Base-by-base conservation (phyloP, 2,888 invertebrate genomes). In the Leucoptera coffeella region DNA sequence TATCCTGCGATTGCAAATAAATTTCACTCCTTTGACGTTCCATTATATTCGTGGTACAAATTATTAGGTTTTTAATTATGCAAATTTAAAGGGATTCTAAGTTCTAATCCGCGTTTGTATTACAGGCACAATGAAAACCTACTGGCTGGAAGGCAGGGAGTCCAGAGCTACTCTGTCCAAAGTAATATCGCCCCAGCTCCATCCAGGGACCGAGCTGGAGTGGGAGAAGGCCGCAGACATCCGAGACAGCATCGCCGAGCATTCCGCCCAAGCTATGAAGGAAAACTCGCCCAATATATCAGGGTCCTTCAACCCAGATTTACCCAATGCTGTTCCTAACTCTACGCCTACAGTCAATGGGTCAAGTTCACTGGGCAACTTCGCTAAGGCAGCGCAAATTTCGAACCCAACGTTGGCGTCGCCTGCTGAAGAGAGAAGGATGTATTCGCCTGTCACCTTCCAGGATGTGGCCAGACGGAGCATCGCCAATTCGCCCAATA, bases 381-480 rank as follows among this genome's bases (percentile, higher is more conserved):
- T 17, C 6, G 17, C 17, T 6, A 17, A 36, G 20, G 29, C 12
- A 12, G 32, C 36, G 19, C n/a, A n/a, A n/a, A n/a, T n/a, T n/a
- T 30, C 33, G 11, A 33, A 40, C 20, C 38, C 60, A 20, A 45
- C 43, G 1, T 51, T 57, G 40, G 61, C 48, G 34, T 64, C 67
- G 33, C 67, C 64, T 1, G 50, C 49, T n/a, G 82, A 84, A 38
- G 80, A 82, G 30, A 72, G 80, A 39, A 71, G 82, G 27, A 80
- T 83, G 35, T 89, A 89, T 50, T 87, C 88, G 0, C 89, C 89
- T 0, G 84, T 89, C 11, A 89, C 87, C 1, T 87, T 88, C 42
- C 82, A 87, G 44, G 88, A 88, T 46, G 85, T 88, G 1, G 86
- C 85, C 0, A 58, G 82, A n/a, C 61, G 84, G 28, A 87, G 87